phyloP scores from a whole-genome alignment of 2,113 vertebrate species.

The Baryphthengus martii region DNA sequence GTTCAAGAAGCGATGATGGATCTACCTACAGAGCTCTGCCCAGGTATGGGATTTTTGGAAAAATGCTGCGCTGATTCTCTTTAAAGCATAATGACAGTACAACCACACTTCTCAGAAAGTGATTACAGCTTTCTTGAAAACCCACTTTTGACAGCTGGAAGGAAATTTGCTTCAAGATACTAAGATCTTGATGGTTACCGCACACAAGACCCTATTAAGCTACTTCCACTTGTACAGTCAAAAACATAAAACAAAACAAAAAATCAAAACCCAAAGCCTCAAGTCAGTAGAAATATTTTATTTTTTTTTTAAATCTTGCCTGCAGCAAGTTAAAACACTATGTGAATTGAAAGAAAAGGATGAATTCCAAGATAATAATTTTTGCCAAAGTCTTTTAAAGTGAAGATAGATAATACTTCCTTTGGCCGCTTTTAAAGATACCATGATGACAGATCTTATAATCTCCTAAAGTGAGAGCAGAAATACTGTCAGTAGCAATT shows the following conservation, averaged over 20 bases:
- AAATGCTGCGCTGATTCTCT: neutral
- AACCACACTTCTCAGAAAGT: neutral
- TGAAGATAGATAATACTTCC: neutral
- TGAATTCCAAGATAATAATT: neutral
- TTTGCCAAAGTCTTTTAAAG: neutral
- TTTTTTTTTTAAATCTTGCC: neutral
- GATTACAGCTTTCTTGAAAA: neutral
- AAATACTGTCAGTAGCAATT: neutral
- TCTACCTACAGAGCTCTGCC: neutral
- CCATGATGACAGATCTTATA: neutral
- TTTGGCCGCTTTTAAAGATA: neutral
- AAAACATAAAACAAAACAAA: neutral
- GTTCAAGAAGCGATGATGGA: neutral
- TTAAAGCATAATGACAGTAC: neutral
- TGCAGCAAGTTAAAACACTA: neutral
- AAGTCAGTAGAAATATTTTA: neutral
- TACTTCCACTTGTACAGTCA: neutral
- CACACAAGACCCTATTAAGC: neutral
- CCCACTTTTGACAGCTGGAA: neutral
- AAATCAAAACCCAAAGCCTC: neutral
- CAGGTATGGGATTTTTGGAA: neutral
- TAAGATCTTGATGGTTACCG: neutral
- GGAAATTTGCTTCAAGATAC: neutral
- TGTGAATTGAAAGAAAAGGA: neutral
- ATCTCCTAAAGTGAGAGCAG: neutral